Conservation (phyloP, 2,113 vertebrate genomes). For the Tricholaema leucomelas region DNA sequence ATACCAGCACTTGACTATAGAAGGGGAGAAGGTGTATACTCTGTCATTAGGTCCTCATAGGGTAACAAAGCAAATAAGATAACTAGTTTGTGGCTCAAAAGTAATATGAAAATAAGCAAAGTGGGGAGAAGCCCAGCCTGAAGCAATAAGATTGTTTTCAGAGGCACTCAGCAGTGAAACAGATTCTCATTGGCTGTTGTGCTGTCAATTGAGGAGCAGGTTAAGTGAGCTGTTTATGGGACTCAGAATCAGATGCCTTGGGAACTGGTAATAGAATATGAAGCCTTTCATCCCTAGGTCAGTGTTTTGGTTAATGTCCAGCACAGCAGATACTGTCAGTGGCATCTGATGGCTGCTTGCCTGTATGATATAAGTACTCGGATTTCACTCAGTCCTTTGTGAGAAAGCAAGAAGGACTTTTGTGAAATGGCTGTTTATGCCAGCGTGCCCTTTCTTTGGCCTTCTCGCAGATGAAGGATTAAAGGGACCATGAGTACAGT, state of each 20-base stretch:
- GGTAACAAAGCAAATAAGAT: neutral
- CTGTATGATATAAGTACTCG: neutral
- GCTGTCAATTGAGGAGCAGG: neutral
- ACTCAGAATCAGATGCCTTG: conserved; percentile 27
- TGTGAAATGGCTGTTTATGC: neutral
- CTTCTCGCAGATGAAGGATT: conserved; percentile 16
- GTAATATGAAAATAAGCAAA: neutral
- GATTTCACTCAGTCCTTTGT: conserved; percentile 3
- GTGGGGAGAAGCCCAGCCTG: neutral
- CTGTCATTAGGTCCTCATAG: neutral
- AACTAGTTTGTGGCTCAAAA: neutral
- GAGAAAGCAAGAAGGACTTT: neutral
- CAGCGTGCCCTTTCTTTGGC: conserved; percentile 11
- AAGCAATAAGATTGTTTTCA: neutral
- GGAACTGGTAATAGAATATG: conserved; percentile 43
- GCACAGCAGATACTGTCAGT: neutral
- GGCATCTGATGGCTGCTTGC: conserved; percentile 6
- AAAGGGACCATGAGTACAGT: neutral
- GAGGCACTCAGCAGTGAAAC: neutral
- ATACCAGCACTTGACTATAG: neutral
- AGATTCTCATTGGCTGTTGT: neutral
- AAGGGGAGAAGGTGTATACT: neutral
- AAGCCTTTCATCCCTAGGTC: conserved; percentile 24
- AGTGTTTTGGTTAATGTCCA: neutral
- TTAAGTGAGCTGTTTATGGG: conserved; percentile 11